Evolutionary conservation across 2,113 vertebrate species (phyloP).

Genomic region (Eubucco bourcierii): DNA sequence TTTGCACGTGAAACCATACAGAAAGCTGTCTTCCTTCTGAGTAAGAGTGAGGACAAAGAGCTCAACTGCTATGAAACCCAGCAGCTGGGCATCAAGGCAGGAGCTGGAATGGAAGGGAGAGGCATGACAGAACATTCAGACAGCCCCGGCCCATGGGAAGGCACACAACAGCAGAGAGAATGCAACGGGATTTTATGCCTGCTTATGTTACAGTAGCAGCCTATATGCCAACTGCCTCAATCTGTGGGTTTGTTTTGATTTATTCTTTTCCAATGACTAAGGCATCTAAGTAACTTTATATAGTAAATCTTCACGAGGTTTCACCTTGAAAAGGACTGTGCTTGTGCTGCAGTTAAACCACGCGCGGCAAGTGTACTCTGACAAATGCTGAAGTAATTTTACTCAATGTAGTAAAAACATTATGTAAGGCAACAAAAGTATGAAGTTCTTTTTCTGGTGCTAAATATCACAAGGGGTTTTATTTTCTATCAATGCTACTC

Average conservation of each 20-base stretch:
- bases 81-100: constrained; percentile 40
- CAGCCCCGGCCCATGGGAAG: rapidly evolving
- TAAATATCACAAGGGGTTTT: not conserved
- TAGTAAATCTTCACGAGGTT: not conserved
- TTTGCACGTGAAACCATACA: not conserved
- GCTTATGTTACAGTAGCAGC: not conserved
- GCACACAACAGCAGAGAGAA: not conserved
- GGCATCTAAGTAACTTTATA: not conserved
- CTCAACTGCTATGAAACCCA: not conserved
- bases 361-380: not conserved
- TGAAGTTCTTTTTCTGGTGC: not conserved
- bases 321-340: not conserved
- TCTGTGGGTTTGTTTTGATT: not conserved
- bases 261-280: not conserved
- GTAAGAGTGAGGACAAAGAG: constrained; percentile 23
- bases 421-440: not conserved
- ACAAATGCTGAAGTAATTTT: not conserved
- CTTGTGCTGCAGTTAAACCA: not conserved
- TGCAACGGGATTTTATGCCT: not conserved
- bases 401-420: not conserved
- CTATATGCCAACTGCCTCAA: not conserved
- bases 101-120: constrained; percentile 45
- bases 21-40: constrained; percentile 5
- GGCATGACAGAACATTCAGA: not conserved
- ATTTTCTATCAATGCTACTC: not conserved